Conservation (phyloP, 2,113 vertebrate genomes). For the Larimichthys crocea region DNA sequence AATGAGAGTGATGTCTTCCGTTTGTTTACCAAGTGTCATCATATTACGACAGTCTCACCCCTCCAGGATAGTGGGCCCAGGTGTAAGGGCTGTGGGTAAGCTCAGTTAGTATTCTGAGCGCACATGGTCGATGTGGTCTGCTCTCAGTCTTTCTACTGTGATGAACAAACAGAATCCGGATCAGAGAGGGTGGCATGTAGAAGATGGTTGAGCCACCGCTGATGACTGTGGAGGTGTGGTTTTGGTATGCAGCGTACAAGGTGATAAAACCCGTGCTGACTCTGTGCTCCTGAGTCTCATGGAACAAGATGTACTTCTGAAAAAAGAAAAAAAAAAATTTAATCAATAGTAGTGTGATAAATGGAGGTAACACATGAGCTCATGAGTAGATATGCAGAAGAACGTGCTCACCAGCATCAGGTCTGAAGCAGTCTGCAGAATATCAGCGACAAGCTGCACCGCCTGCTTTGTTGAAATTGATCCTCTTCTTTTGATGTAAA, state of each 20-base stretch:
- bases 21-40: background rate
- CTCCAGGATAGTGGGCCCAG: slow-evolving; percentile 26
- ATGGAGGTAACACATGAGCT: background rate
- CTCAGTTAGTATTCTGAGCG: slow-evolving; percentile 75
- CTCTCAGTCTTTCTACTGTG: background rate
- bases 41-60: slow-evolving; percentile 69
- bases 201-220: slow-evolving; percentile 65
- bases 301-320: slow-evolving; percentile 75
- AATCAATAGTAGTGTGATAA: background rate
- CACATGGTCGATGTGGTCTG: slow-evolving; percentile 56
- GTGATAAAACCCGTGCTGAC: slow-evolving; percentile 64
- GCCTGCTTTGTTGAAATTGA: slow-evolving; percentile 18
- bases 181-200: slow-evolving; percentile 73
- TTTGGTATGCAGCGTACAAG: slow-evolving; percentile 48
- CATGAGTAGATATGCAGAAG: background rate
- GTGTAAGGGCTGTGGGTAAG: slow-evolving; percentile 75
- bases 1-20: background rate
- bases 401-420: slow-evolving; percentile 82
- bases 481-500: background rate
- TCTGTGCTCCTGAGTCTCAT: slow-evolving; percentile 51
- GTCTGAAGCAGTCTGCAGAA: slow-evolving; percentile 75
- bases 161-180: slow-evolving; percentile 26
- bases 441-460: slow-evolving; percentile 64
- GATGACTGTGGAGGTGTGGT: slow-evolving; percentile 51
- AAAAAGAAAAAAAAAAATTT: background rate